These are phyloP conservation scores for Nymphalis io DNA, from an alignment of 1,140 invertebrate genomes.

Conservation along the genomic window DNA sequence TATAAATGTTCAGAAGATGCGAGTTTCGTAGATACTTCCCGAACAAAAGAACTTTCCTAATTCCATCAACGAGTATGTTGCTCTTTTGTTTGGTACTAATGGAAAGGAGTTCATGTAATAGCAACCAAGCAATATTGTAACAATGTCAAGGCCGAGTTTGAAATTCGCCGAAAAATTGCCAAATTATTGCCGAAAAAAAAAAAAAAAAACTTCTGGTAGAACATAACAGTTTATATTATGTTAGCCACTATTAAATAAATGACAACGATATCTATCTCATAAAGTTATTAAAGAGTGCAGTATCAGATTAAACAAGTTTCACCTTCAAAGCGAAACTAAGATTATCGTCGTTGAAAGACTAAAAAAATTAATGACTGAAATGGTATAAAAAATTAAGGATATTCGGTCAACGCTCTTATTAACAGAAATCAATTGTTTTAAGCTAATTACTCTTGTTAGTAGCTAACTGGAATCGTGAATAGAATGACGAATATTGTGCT, in stretches of 20 bases:
- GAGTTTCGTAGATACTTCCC: conserved; percentile 8
- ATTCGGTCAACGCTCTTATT: conserved; percentile 20
- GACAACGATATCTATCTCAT: too few species aligned
- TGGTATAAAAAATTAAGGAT: conserved; percentile 4
- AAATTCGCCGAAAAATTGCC: too few species aligned
- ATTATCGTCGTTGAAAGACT: too few species aligned
- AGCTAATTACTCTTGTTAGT: conserved; percentile 34
- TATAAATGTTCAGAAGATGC: conserved; percentile 12
- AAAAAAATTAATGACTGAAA: neutral
- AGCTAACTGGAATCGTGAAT: conserved; percentile 28
- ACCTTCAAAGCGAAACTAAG: too few species aligned
- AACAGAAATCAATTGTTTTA: conserved; percentile 26
- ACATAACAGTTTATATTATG: too few species aligned
- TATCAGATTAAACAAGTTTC: too few species aligned
- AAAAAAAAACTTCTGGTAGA: too few species aligned
- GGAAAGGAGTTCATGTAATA: neutral
- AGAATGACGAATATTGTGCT: conserved; percentile 33
- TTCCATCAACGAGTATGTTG: conserved; percentile 18
- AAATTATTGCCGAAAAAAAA: too few species aligned
- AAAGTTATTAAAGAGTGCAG: too few species aligned
- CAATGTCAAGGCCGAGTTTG: too few species aligned
- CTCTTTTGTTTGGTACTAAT: conserved; percentile 14
- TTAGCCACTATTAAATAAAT: too few species aligned
- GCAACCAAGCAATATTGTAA: neutral
- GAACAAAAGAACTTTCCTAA: conserved; percentile 30